Evolutionary conservation across 2,797 vertebrate species (phyloP).

Genomic region (Carduelis carduelis): DNA sequence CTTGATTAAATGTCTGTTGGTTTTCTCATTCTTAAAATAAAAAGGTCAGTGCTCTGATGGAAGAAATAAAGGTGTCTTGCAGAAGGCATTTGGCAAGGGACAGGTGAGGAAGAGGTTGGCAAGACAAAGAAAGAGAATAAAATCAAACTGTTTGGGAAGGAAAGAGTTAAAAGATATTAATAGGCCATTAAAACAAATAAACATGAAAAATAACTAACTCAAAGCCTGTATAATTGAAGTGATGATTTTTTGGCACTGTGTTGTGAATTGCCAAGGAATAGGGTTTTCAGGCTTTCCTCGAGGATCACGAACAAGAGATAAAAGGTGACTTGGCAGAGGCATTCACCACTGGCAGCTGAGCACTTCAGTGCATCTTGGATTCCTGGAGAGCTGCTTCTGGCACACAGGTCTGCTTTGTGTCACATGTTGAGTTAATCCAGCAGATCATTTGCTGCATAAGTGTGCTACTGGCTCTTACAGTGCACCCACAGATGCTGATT

Average conservation of each 20-base stretch:
- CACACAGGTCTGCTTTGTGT: neutral
- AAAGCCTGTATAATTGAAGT: accelerated
- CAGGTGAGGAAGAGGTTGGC: accelerated
- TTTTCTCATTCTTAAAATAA: neutral
- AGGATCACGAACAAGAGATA: neutral
- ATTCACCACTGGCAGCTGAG: neutral
- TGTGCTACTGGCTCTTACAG: neutral
- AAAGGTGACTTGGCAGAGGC: neutral
- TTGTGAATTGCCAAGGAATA: neutral
- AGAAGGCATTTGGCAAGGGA: neutral
- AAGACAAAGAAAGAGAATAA: neutral
- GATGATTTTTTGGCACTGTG: neutral
- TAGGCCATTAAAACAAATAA: neutral
- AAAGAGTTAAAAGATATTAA: neutral
- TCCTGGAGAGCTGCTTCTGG: neutral
- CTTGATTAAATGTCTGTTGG: neutral
- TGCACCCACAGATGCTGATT: too few relatives aligned
- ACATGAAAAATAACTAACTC: neutral
- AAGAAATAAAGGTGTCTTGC: neutral
- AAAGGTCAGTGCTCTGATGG: neutral
- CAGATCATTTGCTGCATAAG: neutral
- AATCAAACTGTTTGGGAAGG: neutral
- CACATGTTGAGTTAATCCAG: neutral
- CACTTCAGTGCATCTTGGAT: neutral
- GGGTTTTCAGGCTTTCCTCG: neutral